These are phyloP conservation scores for Trissonchulus latispiculum DNA, from an alignment of 2,888 invertebrate species.

Conservation along the genomic window DNA sequence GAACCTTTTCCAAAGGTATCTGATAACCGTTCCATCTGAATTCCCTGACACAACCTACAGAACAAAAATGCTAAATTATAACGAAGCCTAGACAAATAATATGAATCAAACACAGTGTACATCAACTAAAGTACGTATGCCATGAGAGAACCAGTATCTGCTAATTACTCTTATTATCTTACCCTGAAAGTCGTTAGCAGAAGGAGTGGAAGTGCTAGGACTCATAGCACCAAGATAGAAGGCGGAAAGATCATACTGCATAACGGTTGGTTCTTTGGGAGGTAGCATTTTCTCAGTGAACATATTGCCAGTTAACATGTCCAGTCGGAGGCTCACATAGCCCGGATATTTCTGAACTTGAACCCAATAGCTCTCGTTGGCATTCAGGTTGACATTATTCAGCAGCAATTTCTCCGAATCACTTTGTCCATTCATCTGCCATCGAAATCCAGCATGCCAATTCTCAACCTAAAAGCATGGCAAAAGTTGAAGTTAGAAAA, in stretches of 20 bases:
- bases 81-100: too few species aligned
- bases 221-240: conserved; percentile 17
- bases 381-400: conserved; percentile 27
- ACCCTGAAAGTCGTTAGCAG: not conserved
- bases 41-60: conserved; percentile 71
- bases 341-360: conserved; percentile 35
- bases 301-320: conserved; percentile 29
- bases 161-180: too few species aligned
- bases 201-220: not conserved
- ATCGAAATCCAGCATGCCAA: not conserved
- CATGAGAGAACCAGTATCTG: too few species aligned
- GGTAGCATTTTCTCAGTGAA: conserved; percentile 24
- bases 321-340: not conserved
- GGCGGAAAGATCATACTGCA: conserved; percentile 18
- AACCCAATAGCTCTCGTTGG: conserved; percentile 35
- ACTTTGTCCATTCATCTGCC: not conserved
- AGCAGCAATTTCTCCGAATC: not conserved
- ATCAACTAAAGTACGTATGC: too few species aligned
- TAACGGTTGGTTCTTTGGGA: conserved; percentile 14
- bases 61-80: too few species aligned
- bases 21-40: conserved; percentile 85
- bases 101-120: too few species aligned
- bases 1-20: conserved; percentile 60
- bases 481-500: too few species aligned
- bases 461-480: not conserved